A percentile compares a stretch with the other conserved stretches of the same genome.
Conservation (phyloP, 2,113 vertebrate species). For the Aspiorhynchus laticeps region DNA sequence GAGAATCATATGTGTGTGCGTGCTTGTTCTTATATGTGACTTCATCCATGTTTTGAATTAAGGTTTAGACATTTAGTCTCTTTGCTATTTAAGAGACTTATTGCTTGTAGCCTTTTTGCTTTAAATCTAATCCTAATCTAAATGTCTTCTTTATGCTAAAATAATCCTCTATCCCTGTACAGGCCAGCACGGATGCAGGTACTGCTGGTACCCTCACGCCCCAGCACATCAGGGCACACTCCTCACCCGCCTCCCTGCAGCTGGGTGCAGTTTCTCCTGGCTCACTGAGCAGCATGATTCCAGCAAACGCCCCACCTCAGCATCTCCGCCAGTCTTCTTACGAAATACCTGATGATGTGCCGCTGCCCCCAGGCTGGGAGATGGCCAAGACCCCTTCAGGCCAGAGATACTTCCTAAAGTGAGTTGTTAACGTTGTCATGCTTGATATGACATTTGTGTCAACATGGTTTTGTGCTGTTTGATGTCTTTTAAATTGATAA, state of each 20-base stretch:
- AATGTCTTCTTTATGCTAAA: background rate
- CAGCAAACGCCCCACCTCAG: constrained; percentile 80
- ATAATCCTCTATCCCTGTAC: constrained; percentile 30
- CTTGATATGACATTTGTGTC: background rate
- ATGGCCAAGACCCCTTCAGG: constrained; percentile 98
- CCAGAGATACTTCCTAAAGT: constrained; percentile 99
- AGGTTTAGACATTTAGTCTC: background rate
- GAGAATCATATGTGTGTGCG: background rate
- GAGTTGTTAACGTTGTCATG: constrained; percentile 69
- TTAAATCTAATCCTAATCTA: background rate
- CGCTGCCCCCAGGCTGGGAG: constrained; percentile 95
- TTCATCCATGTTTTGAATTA: background rate
- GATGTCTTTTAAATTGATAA: background rate
- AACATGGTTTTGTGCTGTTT: background rate
- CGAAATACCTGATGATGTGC: constrained; percentile 94
- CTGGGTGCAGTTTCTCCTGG: constrained; percentile 85
- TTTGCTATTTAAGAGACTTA: constrained; percentile 1
- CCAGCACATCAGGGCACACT: constrained; percentile 95
- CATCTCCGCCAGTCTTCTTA: constrained; percentile 98
- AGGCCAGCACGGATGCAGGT: constrained; percentile 95
- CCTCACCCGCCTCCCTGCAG: constrained; percentile 94
- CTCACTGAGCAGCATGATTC: constrained; percentile 79
- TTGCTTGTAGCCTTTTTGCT: background rate
- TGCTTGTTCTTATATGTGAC: background rate
- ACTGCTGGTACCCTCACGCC: constrained; percentile 87